Base-by-base conservation (phyloP, 2,797 vertebrate species). In the Urophycis tenuis region DNA sequence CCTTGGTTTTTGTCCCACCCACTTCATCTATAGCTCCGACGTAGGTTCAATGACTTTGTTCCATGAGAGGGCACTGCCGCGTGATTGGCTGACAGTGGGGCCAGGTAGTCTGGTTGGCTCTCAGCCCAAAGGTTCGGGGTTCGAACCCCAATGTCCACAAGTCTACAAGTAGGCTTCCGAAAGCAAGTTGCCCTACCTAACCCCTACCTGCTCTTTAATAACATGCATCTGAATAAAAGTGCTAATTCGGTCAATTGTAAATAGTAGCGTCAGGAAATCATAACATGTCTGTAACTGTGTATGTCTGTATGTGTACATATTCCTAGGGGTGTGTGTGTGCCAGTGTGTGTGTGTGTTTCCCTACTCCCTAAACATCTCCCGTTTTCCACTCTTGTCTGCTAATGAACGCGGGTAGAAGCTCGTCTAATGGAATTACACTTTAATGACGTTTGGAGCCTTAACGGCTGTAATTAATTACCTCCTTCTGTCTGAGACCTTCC, bases 401-500 rank as follows among this genome's bases (percentile, higher is more conserved):
- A 90, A 90, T 91, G 86, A 90, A 87, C 74, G 81, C 79, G 60
- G 69, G 78, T 88, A 86, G 77, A 77, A 86, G 81, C 71, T 84
- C 75, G 81, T 79, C 81, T 87, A 88, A 89, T 90, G 86, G 82
- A 89, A 90, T 88, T 86, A 84, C 83, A 77, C 85, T 87, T 88
- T 87, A 88, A 91, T 89, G 86, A 85, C 85, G 85, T 89, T 90
- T 84, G 80, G 83, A 83, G 82, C 86, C 87, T 87, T 91, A 86
- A 90, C 74, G 78, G 80, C 25, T 33, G 80, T 83, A 86, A 89
- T 90, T 87, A 90, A 90, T 89, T 84, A 82, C 81, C 81, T 74
- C 74, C 22, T 75, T 79, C 86, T 78, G 81, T 77, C 60, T 87
- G 87, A 87, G 80, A 83, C 77, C 82, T 78, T 84, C 85, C 77